Evolutionary conservation across 2,113 vertebrate species (phyloP).

Genomic region (Platichthys flesus): DNA sequence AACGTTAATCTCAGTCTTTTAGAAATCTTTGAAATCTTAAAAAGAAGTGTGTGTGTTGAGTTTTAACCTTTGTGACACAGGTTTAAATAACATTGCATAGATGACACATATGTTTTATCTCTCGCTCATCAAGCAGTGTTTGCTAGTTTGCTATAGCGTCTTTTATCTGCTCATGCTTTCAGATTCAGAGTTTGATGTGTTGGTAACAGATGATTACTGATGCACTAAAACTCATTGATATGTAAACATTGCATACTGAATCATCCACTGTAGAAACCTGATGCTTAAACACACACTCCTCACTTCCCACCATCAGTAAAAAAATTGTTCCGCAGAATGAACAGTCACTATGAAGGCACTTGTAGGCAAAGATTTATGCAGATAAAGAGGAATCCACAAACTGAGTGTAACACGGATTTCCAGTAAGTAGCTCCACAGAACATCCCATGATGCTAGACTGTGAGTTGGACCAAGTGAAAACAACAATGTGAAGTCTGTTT

Average conservation of each 20-base stretch:
- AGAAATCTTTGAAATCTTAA: too few species aligned
- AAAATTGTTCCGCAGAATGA: background rate
- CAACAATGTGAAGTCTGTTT: conserved; percentile 9
- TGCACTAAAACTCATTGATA: too few species aligned
- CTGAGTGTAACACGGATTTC: background rate
- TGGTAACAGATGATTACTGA: background rate
- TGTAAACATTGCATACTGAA: too few species aligned
- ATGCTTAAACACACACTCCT: background rate
- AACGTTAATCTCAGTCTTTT: too few species aligned
- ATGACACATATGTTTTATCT: too few species aligned
- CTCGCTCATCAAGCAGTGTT: too few species aligned
- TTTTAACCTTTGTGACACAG: too few species aligned
- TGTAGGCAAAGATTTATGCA: background rate
- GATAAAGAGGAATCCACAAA: background rate
- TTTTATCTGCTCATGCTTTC: too few species aligned
- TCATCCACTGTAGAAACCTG: background rate
- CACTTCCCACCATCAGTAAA: background rate
- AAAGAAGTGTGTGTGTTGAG: too few species aligned
- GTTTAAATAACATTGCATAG: too few species aligned
- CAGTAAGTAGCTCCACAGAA: background rate
- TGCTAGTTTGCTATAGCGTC: too few species aligned
- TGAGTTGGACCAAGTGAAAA: background rate
- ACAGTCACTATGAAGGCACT: too few species aligned
- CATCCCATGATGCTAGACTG: background rate
- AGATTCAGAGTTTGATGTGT: background rate